phyloP scores from a whole-genome alignment of 1,140 invertebrate genomes.

The Semibalanus balanoides region DNA sequence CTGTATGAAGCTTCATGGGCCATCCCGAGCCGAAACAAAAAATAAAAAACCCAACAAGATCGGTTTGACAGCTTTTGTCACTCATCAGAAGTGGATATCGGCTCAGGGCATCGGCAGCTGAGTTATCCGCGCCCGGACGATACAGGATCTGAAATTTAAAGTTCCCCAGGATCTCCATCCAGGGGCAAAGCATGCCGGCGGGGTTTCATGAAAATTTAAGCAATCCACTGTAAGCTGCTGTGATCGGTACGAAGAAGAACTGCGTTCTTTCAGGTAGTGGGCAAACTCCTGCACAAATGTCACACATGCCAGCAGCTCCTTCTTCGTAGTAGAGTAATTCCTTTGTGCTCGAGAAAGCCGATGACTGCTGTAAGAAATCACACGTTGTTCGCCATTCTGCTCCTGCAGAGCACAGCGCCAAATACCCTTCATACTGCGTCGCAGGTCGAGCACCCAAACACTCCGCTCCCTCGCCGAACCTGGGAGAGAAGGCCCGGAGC shows the following conservation, averaged over 20 bases:
- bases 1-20: not conserved
- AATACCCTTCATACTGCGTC: not conserved
- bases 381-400: not conserved
- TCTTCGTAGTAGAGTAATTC: not conserved
- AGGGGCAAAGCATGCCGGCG: not conserved
- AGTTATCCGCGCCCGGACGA: not conserved
- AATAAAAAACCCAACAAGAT: not conserved
- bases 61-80: not conserved
- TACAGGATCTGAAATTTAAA: not conserved
- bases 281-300: not conserved
- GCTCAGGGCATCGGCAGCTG: not conserved
- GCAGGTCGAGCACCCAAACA: not conserved
- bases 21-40: not conserved
- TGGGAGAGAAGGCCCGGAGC: not conserved
- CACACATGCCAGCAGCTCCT: not conserved
- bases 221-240: not conserved
- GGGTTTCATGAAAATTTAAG: not conserved
- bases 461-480: not conserved
- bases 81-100: no score
- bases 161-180: not conserved
- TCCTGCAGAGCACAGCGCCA: not conserved
- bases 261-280: not conserved
- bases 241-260: not conserved
- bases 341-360: not conserved
- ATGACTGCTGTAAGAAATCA: not conserved